phyloP scores from a whole-genome alignment of 2,797 vertebrate genomes.

The Sebastes hubbsi region DNA sequence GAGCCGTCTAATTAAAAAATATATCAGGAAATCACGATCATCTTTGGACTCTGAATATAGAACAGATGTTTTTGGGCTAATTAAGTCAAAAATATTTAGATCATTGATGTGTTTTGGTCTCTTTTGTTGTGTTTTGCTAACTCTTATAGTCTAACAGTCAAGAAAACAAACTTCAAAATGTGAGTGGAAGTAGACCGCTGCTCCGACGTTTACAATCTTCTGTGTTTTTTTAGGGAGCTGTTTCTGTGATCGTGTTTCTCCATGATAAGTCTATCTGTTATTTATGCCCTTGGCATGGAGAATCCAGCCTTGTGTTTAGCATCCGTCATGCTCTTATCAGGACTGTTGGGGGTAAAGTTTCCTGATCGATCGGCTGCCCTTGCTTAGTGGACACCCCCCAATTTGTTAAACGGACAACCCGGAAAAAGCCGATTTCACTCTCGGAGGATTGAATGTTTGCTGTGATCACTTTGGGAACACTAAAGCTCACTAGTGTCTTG shows the following conservation, averaged over 20 bases:
- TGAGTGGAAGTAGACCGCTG: neutral
- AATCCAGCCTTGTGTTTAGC: constrained; percentile 70
- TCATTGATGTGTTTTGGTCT: constrained; percentile 22
- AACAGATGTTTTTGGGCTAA: constrained; percentile 58
- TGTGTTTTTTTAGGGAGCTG: constrained; percentile 23
- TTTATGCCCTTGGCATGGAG: constrained; percentile 34
- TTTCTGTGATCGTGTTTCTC: constrained; percentile 48
- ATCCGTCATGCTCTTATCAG: constrained; percentile 76
- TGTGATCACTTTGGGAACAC: constrained; percentile 53
- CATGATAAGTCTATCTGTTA: constrained; percentile 59
- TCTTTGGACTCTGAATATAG: constrained; percentile 21
- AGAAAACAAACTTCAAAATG: constrained; percentile 30
- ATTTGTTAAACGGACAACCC: constrained; percentile 60
- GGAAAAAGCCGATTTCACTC: constrained; percentile 33
- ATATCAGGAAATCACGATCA: constrained; percentile 42
- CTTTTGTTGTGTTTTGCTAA: constrained; percentile 28
- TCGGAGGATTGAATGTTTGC: constrained; percentile 11
- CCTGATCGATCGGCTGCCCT: constrained; percentile 60
- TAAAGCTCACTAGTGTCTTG: constrained; percentile 50
- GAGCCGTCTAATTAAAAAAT: constrained; percentile 48
- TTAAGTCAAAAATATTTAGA: constrained; percentile 43
- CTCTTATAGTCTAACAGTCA: constrained; percentile 9
- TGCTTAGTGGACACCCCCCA: constrained; percentile 35
- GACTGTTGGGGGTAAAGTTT: constrained; percentile 47
- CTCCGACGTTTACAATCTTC: neutral